These are phyloP conservation scores for Melanchra persicariae DNA, from an alignment of 2,888 invertebrate species.

Conservation along the genomic window DNA sequence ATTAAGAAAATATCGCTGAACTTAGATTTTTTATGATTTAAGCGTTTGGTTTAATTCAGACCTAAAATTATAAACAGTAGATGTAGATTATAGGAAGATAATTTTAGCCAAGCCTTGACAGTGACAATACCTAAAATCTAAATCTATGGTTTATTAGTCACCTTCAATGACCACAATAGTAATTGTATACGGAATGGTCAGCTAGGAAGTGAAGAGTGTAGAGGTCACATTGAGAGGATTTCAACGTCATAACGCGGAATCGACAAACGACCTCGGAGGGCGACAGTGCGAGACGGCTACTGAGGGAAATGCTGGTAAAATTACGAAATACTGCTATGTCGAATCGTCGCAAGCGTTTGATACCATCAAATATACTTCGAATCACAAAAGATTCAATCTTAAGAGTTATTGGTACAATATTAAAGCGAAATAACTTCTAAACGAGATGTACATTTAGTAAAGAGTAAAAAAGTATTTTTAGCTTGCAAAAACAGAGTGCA, in stretches of 20 bases:
- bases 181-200: conserved; percentile 54
- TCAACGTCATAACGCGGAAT: conserved; percentile 81
- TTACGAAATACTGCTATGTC: conserved; percentile 53
- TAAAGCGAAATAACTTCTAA: conserved; percentile 4
- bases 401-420: conserved; percentile 8
- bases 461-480: conserved; percentile 16
- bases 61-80: neutral
- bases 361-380: conserved; percentile 32
- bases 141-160: conserved; percentile 42
- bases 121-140: conserved; percentile 3
- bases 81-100: neutral
- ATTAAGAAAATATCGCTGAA: neutral
- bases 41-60: neutral
- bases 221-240: conserved; percentile 68
- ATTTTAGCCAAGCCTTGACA: conserved; percentile 2
- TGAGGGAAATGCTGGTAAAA: conserved; percentile 59
- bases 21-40: too few relatives aligned
- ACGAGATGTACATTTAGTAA: conserved; percentile 8
- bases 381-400: conserved; percentile 1
- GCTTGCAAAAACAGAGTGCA: conserved; percentile 36
- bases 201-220: conserved; percentile 76
- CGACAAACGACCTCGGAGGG: conserved; percentile 68
- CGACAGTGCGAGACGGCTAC: conserved; percentile 67
- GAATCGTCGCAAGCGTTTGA: conserved; percentile 57
- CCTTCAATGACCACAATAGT: conserved; percentile 57